Evolutionary conservation across 2,888 invertebrate species (phyloP), one percentile per base, ranked within the genome.

Genomic region (Octonoba sinensis): DNA sequence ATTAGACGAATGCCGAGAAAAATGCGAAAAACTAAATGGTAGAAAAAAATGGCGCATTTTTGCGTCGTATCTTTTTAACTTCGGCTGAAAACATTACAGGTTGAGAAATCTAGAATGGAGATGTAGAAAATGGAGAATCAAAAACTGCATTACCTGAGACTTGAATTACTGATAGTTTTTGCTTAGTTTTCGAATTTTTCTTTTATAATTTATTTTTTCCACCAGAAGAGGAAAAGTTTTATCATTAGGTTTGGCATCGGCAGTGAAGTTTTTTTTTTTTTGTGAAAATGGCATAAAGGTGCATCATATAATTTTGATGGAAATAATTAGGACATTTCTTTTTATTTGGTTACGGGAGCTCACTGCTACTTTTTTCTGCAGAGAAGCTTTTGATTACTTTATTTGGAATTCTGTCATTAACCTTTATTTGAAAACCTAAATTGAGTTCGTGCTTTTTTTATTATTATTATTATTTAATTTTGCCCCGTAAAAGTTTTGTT

Each of bases 141-240:
- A 65, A 64, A 65, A 71, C 64, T 22, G 70, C 65, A 71, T 77
- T 77, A 71, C 64, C 71, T 57, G 64, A 27, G 64, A 71, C 36
- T 64, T 65, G 54, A 56, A 72, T 75, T 72, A 60, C 72, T 72
- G 72, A 78, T 78, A 66, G 78, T 66, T 78, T 72, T 71, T 60
- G 16, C 60, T 71, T 49, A 47, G 22, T 71, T 75, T 36, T 49
- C 51, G 22, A 46, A 22, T 59, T 44, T 75, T 56, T 74, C 65
- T 65, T n/a, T 57, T 47, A 51, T 72, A 13, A 4, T 60, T 60
- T 15, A 36, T 18, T 49, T 65, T 46, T 22, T 27, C 36, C 16
- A 24, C n/a, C 15, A 24, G 64, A 15, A 47, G 20, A 51, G 56
- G 22, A 75, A 69, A 60, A 62, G 22, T 62, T 69, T 69, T 69